These are phyloP conservation scores for Tarsius wallacei DNA, from an alignment of 2,797 vertebrate genomes.

Conservation along the genomic window DNA sequence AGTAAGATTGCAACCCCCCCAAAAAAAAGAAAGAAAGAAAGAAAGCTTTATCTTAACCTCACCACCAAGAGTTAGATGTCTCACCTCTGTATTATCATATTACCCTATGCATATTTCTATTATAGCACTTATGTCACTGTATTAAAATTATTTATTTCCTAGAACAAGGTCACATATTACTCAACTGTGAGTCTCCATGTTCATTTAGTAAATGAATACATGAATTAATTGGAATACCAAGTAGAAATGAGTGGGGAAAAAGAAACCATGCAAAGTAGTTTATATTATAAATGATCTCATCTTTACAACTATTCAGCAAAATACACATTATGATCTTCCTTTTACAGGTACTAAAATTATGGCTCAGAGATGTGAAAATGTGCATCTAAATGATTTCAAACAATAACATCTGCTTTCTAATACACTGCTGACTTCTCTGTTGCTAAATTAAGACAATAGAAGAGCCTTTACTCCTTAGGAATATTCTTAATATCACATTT, in stretches of 20 bases:
- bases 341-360: slow-evolving; percentile 1
- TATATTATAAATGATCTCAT: slow-evolving; percentile 41
- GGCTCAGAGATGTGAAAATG: slow-evolving; percentile 26
- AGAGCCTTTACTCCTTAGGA: slow-evolving; percentile 22
- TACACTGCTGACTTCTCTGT: background rate
- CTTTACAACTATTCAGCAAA: background rate
- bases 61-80: background rate
- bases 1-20: no score
- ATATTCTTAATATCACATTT: slow-evolving; percentile 33
- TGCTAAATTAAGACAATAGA: slow-evolving; percentile 56
- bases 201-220: slow-evolving; percentile 43
- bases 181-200: background rate
- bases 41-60: slow-evolving; percentile 14
- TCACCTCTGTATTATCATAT: background rate
- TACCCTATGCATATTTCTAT: background rate
- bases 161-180: slow-evolving; percentile 16
- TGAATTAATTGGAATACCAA: background rate
- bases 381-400: slow-evolving; percentile 44
- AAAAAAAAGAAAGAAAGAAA: background rate
- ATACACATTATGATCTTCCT: slow-evolving; percentile 35
- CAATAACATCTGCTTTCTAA: slow-evolving; percentile 32
- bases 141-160: slow-evolving; percentile 38
- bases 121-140: background rate
- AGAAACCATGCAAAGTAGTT: background rate
- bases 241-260: slow-evolving; percentile 21